A percentile compares a stretch with the other conserved stretches of the same genome.
These are phyloP conservation scores for Penaeus vannamei DNA, from an alignment of 1,140 invertebrate species.

Conservation along the genomic window DNA sequence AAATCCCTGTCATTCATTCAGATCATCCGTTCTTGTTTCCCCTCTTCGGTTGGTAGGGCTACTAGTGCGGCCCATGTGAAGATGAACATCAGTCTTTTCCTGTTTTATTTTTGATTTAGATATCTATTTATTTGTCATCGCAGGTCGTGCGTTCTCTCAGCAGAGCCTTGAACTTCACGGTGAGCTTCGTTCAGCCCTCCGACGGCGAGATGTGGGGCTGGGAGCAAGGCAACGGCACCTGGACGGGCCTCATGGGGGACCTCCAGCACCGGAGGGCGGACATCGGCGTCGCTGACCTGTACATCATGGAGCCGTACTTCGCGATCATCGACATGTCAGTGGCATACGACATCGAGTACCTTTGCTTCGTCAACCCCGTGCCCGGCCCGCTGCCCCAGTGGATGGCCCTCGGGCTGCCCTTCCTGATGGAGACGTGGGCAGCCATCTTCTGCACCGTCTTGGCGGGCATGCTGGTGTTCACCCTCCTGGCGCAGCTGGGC, in stretches of 20 bases:
- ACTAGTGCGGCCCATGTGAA: too few species aligned
- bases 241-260: constrained; percentile 70
- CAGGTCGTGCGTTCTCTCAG: constrained; percentile 49
- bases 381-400: constrained; percentile 60
- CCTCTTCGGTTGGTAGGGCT: background rate
- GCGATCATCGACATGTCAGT: constrained; percentile 66
- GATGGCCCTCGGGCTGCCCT: constrained; percentile 68
- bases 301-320: constrained; percentile 69
- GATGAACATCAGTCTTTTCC: too few species aligned
- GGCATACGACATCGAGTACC: constrained; percentile 56
- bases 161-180: constrained; percentile 67
- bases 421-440: constrained; percentile 67
- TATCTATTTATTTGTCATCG: background rate
- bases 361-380: constrained; percentile 53
- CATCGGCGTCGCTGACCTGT: constrained; percentile 69
- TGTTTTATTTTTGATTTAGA: background rate
- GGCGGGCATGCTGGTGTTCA: constrained; percentile 70
- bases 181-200: constrained; percentile 64
- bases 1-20: background rate
- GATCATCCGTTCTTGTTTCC: background rate
- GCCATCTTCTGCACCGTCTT: constrained; percentile 85
- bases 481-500: constrained; percentile 6
- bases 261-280: constrained; percentile 66
- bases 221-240: constrained; percentile 68
- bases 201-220: constrained; percentile 69